phyloP scores from a whole-genome alignment of 2,888 invertebrate species.

The Himalopsyche anomala region DNA sequence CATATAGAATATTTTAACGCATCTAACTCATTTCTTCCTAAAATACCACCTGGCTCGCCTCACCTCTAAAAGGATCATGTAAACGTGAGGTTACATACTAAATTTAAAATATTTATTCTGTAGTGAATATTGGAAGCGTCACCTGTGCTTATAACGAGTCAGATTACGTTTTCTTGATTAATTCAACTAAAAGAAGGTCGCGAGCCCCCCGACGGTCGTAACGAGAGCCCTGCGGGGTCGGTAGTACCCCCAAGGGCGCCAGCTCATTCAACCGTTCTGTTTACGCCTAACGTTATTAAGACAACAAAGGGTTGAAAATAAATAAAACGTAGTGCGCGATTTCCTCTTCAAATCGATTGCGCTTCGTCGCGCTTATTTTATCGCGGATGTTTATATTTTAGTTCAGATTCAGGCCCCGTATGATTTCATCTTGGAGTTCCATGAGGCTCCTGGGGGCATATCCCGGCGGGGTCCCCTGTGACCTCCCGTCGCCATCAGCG shows the following conservation, averaged over 20 bases:
- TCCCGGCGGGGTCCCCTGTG: conserved; percentile 68
- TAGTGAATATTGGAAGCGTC: neutral
- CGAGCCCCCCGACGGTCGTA: conserved; percentile 22
- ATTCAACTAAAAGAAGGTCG: neutral
- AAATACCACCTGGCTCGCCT: too few species aligned
- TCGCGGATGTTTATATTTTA: conserved; percentile 15
- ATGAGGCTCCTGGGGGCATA: conserved; percentile 65
- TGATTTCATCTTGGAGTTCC: conserved; percentile 44
- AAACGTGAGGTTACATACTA: neutral
- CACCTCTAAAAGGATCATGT: too few species aligned
- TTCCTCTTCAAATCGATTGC: conserved; percentile 59
- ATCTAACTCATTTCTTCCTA: too few species aligned
- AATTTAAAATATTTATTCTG: neutral
- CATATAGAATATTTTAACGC: too few species aligned
- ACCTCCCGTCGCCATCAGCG: conserved; percentile 67
- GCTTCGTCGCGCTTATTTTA: conserved; percentile 15
- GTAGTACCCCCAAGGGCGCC: conserved; percentile 43
- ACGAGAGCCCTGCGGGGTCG: conserved; percentile 43
- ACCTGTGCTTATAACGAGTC: neutral
- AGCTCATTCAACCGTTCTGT: conserved; percentile 60
- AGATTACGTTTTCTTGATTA: neutral
- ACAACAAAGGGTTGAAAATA: conserved; percentile 61
- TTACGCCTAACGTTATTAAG: conserved; percentile 63
- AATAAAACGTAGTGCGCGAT: conserved; percentile 67
- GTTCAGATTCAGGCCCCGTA: neutral